phyloP scores from a whole-genome alignment of 2,113 vertebrate genomes.

The Mesocricetus auratus region DNA sequence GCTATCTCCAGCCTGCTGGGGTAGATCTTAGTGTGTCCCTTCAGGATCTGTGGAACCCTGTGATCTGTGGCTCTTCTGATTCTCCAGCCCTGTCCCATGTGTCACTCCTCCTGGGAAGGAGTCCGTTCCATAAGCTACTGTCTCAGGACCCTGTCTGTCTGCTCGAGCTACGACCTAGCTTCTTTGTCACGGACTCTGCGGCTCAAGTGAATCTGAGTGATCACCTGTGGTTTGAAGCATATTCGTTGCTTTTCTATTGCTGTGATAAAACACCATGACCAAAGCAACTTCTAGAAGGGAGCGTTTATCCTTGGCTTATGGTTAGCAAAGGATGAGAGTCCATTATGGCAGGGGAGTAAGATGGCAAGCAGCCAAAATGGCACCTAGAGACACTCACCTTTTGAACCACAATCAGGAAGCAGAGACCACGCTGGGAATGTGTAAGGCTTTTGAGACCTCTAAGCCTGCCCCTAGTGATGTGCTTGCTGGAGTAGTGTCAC shows the following conservation, averaged over 20 bases:
- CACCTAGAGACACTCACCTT: background rate
- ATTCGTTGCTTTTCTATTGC: background rate
- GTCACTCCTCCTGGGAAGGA: background rate
- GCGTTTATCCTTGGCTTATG: background rate
- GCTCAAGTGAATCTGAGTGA: fast-evolving
- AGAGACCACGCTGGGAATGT: background rate
- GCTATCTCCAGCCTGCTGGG: background rate
- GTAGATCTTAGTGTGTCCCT: background rate
- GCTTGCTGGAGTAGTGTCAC: background rate
- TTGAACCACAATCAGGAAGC: background rate
- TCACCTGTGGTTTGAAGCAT: background rate
- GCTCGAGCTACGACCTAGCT: background rate
- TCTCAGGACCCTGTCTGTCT: background rate
- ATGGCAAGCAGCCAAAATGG: background rate
- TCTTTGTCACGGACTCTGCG: background rate
- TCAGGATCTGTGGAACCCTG: background rate
- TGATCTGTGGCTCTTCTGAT: background rate
- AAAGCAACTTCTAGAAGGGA: background rate
- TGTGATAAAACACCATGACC: background rate
- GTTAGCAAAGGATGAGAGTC: background rate
- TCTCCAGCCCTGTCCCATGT: background rate
- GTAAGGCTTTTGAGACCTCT: background rate
- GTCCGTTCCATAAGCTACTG: background rate
- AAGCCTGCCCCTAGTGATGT: background rate
- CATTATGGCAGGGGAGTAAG: background rate